A percentile compares a stretch with the other conserved stretches of the same genome.
Evolutionary conservation across 2,888 invertebrate species (phyloP).

Genomic region (Heliconius erato): DNA sequence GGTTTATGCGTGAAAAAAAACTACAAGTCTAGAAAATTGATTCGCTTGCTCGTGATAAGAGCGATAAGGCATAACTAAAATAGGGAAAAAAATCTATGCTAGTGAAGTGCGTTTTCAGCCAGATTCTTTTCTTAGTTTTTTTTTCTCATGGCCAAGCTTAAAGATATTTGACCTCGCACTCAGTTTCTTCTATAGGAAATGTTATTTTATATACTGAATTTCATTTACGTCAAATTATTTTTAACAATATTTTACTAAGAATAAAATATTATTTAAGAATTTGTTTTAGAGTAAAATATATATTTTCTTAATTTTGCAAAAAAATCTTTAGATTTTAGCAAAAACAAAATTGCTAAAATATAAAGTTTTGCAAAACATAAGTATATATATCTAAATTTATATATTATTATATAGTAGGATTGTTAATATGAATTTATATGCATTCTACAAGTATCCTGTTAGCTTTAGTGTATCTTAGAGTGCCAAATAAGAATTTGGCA

Average conservation of each 20-base stretch:
- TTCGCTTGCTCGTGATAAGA: constrained; percentile 18
- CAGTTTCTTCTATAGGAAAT: background rate
- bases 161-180: constrained; percentile 12
- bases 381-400: too few species aligned
- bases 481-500: constrained; percentile 36
- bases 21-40: background rate
- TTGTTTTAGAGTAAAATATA: background rate
- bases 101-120: constrained; percentile 21
- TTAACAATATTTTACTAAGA: background rate
- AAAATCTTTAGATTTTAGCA: too few species aligned
- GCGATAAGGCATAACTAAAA: constrained; percentile 30
- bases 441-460: constrained; percentile 15
- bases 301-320: too few species aligned
- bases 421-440: background rate
- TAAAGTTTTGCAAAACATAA: too few species aligned
- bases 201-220: background rate
- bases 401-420: background rate
- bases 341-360: too few species aligned
- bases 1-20: background rate
- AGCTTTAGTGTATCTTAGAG: constrained; percentile 2
- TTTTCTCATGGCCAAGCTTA: constrained; percentile 10
- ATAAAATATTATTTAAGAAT: background rate
- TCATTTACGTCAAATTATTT: background rate
- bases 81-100: constrained; percentile 10
- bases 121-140: constrained; percentile 17